These are phyloP conservation scores for Sciurus carolinensis DNA, from an alignment of 2,797 vertebrate genomes.

Conservation along the genomic window DNA sequence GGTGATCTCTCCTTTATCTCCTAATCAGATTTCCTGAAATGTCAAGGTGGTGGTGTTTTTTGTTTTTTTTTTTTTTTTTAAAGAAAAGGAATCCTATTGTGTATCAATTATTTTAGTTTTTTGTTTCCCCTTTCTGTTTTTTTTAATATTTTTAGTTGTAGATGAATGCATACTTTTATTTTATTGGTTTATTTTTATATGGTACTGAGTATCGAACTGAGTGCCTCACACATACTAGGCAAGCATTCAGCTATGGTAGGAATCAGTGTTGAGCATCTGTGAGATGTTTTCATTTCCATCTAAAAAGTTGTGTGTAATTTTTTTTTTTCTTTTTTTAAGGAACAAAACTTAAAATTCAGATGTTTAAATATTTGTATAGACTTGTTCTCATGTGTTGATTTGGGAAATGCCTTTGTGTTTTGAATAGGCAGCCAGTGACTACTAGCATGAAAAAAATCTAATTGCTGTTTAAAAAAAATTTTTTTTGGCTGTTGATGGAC, in stretches of 20 bases:
- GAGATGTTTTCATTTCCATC: neutral
- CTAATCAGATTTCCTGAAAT: conserved; percentile 72
- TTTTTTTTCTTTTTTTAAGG: conserved; percentile 6
- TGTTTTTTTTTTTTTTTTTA: neutral
- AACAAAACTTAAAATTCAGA: conserved; percentile 17
- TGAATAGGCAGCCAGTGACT: neutral
- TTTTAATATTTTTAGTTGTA: too few species aligned
- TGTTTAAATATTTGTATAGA: conserved; percentile 41
- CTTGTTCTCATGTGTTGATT: neutral
- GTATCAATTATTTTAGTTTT: conserved; percentile 59
- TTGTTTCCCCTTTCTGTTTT: neutral
- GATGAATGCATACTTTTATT: too few species aligned
- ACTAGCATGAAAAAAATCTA: neutral
- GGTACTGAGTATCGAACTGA: too few species aligned
- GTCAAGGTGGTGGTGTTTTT: neutral
- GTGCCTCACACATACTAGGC: neutral
- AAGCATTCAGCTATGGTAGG: neutral
- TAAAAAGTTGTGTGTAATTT: neutral
- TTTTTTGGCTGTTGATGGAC: too few species aligned
- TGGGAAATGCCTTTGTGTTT: conserved; percentile 23
- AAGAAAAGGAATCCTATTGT: neutral
- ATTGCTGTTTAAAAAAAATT: neutral
- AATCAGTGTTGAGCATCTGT: neutral
- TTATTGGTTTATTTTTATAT: too few species aligned
- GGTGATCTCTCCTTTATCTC: conserved; percentile 57